Conservation (phyloP, 2,797 vertebrate genomes). For the Bryconaethiops microstoma region DNA sequence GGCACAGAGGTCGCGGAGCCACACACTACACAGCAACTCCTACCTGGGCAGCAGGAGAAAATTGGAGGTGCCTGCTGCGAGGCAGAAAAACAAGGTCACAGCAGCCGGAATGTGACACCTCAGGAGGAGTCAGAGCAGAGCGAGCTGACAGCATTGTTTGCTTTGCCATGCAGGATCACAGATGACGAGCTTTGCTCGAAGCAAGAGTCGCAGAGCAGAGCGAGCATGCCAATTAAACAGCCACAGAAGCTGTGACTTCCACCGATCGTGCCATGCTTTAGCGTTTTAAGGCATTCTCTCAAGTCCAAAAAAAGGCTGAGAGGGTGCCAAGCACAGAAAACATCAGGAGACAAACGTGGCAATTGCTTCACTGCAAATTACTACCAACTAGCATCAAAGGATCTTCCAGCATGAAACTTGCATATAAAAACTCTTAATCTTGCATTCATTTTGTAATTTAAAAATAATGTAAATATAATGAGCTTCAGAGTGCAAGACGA, state of each 20-base stretch:
- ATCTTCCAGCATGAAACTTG: constrained; percentile 24
- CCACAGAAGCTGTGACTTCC: constrained; percentile 74
- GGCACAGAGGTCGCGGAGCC: constrained; percentile 58
- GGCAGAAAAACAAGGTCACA: constrained; percentile 78
- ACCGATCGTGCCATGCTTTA: constrained; percentile 71
- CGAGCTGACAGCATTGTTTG: constrained; percentile 57
- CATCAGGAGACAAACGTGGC: constrained; percentile 57
- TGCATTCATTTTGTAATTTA: constrained; percentile 59
- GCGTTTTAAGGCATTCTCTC: constrained; percentile 75
- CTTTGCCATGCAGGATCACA: constrained; percentile 67
- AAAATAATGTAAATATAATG: background rate
- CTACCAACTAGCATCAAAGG: constrained; percentile 18
- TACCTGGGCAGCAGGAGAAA: constrained; percentile 70
- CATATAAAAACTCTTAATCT: constrained; percentile 31
- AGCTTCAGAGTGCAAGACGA: background rate
- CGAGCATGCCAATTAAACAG: constrained; percentile 77
- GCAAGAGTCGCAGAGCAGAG: constrained; percentile 78
- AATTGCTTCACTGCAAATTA: constrained; percentile 25
- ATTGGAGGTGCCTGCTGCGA: constrained; percentile 66
- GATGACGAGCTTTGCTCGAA: constrained; percentile 79
- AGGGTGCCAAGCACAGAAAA: constrained; percentile 48
- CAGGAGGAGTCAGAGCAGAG: constrained; percentile 51
- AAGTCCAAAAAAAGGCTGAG: constrained; percentile 58
- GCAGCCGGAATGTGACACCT: constrained; percentile 60
- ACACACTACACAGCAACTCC: constrained; percentile 41